These are phyloP conservation scores for Drosophila cardini DNA, from an alignment of 1,140 invertebrate species.

Conservation along the genomic window DNA sequence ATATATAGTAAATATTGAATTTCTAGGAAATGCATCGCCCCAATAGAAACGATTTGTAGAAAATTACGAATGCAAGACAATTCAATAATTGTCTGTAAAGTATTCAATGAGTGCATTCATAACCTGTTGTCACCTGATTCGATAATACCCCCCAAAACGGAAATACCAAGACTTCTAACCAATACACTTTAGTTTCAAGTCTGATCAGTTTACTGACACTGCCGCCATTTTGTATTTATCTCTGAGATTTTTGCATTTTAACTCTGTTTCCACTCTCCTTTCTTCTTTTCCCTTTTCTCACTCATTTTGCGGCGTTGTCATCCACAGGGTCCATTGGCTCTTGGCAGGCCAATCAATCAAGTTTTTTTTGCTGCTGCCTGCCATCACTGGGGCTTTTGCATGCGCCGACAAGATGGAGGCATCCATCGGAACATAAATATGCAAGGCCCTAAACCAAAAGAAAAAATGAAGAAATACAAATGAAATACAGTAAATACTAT, in stretches of 20 bases:
- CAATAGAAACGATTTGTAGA: constrained; percentile 31
- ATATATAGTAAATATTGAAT: constrained; percentile 58
- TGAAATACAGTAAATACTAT: neutral
- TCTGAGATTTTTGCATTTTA: constrained; percentile 48
- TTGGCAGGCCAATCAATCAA: constrained; percentile 75
- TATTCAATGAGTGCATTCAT: constrained; percentile 20
- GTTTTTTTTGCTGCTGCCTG: constrained; percentile 50
- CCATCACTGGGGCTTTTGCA: constrained; percentile 39
- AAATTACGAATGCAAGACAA: constrained; percentile 34
- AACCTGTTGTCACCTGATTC: constrained; percentile 12
- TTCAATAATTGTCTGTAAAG: constrained; percentile 22
- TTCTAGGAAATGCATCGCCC: constrained; percentile 47
- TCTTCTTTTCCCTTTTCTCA: neutral
- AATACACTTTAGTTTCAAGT: constrained; percentile 1
- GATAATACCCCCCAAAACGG: constrained; percentile 11
- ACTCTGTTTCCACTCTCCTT: neutral
- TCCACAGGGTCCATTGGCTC: constrained; percentile 26
- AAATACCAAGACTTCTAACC: constrained; percentile 26
- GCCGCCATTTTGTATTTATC: constrained; percentile 43
- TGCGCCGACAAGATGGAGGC: constrained; percentile 58
- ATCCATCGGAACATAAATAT: constrained; percentile 52
- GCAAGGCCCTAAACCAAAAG: constrained; percentile 49
- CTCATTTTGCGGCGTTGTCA: constrained; percentile 7
- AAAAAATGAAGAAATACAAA: constrained; percentile 18
- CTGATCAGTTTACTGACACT: constrained; percentile 4